Conservation (phyloP, 2,888 invertebrate species). For the Agrotis puta region DNA sequence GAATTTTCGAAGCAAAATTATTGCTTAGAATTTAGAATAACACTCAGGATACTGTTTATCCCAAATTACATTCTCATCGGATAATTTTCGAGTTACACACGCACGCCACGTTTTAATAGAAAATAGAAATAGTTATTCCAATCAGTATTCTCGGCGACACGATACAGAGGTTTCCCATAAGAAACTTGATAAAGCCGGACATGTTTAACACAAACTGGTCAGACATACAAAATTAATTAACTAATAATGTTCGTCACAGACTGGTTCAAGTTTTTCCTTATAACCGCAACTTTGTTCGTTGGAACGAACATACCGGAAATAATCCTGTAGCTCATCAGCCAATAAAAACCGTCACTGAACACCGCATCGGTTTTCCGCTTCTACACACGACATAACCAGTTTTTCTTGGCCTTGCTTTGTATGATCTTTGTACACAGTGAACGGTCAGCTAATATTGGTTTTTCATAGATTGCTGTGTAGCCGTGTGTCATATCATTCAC, state of each 20-base stretch:
- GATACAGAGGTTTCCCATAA: constrained; percentile 7
- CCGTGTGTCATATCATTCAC: neutral
- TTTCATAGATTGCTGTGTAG: too few species aligned
- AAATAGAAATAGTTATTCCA: neutral
- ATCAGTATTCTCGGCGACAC: neutral
- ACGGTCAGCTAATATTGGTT: too few species aligned
- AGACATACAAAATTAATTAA: constrained; percentile 26
- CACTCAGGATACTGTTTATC: too few species aligned
- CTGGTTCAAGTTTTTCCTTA: constrained; percentile 30
- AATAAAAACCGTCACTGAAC: constrained; percentile 7
- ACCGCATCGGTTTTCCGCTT: constrained; percentile 18
- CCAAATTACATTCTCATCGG: too few species aligned
- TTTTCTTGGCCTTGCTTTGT: too few species aligned
- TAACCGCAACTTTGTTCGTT: constrained; percentile 20
- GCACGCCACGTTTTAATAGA: neutral
- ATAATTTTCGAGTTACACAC: too few species aligned
- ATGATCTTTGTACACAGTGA: too few species aligned
- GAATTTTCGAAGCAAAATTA: too few species aligned
- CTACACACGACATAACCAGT: too few species aligned
- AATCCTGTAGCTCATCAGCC: constrained; percentile 24
- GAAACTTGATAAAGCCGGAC: constrained; percentile 14
- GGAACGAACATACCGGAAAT: constrained; percentile 9
- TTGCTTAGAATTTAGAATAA: too few species aligned
- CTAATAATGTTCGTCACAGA: constrained; percentile 14
- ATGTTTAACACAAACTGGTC: constrained; percentile 19